Evolutionary conservation across 2,797 vertebrate genomes (phyloP), one percentile per base, ranked within the genome.

Genomic region (Pempheris klunzingeri): DNA sequence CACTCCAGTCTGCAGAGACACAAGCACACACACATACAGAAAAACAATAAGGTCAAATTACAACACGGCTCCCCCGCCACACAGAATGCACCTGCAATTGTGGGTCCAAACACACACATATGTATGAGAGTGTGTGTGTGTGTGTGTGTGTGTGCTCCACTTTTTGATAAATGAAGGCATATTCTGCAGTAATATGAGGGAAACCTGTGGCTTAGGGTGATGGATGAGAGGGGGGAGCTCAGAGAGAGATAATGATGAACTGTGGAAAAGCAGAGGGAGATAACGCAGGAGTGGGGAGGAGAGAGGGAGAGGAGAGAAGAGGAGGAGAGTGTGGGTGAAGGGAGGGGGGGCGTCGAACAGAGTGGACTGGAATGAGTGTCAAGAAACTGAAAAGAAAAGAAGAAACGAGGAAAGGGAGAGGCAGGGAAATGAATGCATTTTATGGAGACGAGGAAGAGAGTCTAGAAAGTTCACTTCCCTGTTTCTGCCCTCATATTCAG

Each of bases 1-100:
- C 90, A 74, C 94, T 93, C 95, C 95, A 96, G 85, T 96, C 95
- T 96, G 92, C 80, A 82, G 82, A 67, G 55, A 75, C 22, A 73
- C 62, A 70, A 57, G 76, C 62, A 62, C 34, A 71, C 52, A 54
- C 58, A 81, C 34, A 64, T 26, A 66, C 3, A 79, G 63, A 78
- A 84, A 75, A 86, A 84, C 85, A 84, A 83, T 83, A 90, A 92
- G 91, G 90, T 92, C 90, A 90, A 84, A 90, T 83, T 72, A 87
- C 78, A 88, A 77, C 72, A 83, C 60, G 67, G 81, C 75, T 74
- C 64, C 57, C 54, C 65, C 17, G 26, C 71, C 76, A 55, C 82
- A 78, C 80, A 87, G 60, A 61, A 63, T 20, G 77, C 82, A 85
- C 41, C 82, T 81, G 77, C 76, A 61, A 60, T 7, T 41, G 64